Evolutionary conservation across 2,797 vertebrate genomes (phyloP).

Genomic region (Squalus acanthias): DNA sequence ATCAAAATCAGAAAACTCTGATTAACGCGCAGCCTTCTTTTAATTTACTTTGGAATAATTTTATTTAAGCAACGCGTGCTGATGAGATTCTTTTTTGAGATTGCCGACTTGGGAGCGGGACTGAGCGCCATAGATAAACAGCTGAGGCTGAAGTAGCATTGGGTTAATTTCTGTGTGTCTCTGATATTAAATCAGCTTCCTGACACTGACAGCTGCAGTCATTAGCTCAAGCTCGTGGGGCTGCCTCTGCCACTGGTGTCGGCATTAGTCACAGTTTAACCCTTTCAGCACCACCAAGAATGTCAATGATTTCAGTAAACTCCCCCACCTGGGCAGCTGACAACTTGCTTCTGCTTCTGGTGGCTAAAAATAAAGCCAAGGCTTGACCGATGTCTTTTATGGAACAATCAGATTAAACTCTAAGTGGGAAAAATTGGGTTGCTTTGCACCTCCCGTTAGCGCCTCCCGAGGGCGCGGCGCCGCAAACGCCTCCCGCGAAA

Average conservation of each 20-base stretch:
- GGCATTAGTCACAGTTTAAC: neutral
- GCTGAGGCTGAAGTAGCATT: neutral
- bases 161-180: too few relatives aligned
- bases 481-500: too few relatives aligned
- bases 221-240: neutral
- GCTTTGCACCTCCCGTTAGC: too few relatives aligned
- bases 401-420: neutral
- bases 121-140: neutral
- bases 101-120: neutral
- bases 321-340: neutral
- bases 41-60: neutral
- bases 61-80: neutral
- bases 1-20: neutral
- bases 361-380: neutral
- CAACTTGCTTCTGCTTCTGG: neutral
- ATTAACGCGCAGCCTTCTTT: neutral
- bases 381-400: neutral
- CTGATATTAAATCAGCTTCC: neutral
- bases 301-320: neutral
- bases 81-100: neutral
- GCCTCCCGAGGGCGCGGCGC: too few relatives aligned
- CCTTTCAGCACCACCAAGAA: neutral
- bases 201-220: neutral
- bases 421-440: neutral
- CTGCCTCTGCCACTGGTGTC: neutral